Evolutionary conservation across 2,113 vertebrate species (phyloP), one percentile per base, ranked within the genome.

Genomic region (Triplophysa dalaica): DNA sequence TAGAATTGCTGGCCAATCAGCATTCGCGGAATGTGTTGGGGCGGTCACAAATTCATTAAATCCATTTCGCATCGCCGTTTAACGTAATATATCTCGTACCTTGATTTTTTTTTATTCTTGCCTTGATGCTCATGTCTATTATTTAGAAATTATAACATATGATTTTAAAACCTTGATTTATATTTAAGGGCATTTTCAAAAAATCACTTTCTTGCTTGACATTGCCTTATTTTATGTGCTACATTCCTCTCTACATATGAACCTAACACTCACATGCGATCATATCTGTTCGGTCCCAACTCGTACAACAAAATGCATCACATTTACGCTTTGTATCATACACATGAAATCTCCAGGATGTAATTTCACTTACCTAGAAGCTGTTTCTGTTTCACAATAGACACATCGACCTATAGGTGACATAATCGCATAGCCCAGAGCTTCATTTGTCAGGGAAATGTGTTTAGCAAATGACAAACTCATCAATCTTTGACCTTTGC

Each of bases 401-500:
- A 24, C n/a, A 22, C 33, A 41, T 60, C 33, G 41, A 33, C 33
- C 54, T 43, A 73, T 73, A 54, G 54, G 43, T 60, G 54, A 60
- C 70, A 52, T 60, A 60, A 60, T 43, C 60, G 70, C 9, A 19
- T 4, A 21, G 29, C n/a, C 13, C 33, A 60, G 17, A 19, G 70
- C 54, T 73, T 60, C 1, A 73, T 73, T 73, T 73, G 54, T 73
- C 41, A 60, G 70, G 69, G 69, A 72, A 72, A 72, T 70, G 19
- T 21, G 19, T 56, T 2, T 29, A 56, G 54, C 54, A 60, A 41
- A 41, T 22, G 29, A n/a, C 2, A 2, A 22, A 21, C 54, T 58
- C 4, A 4, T 56, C 54, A 21, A 14, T 41, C 12, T 41, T 8
- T 5, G 26, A n/a, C 69, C 17, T 73, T 60, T 60, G n/a, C 33